Evolutionary conservation across 92 coral and sea anemone species (phyloP), one percentile per base, ranked within the genome.

Genomic region (Paramuricea clavata): DNA sequence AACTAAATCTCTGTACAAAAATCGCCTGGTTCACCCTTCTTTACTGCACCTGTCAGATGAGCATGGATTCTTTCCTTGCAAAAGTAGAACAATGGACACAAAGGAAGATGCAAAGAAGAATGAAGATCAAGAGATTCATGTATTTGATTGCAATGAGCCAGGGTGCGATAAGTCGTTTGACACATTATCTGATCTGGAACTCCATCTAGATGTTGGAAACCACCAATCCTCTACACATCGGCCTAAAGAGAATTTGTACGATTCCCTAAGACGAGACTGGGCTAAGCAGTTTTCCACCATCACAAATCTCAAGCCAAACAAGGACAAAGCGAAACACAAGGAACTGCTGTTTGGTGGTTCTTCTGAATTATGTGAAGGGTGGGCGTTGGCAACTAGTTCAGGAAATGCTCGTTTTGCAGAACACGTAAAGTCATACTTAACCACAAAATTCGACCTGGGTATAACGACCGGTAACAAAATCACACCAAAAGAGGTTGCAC

Each of bases 341-440:
- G 44, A 39, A 39, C 44, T 39, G 44, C 44, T 39, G 44, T 39
- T 39, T 39, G 44, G 44, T 10, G 44, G 44, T 39, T 39, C 44
- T 39, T 39, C 44, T 10, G 44, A 39, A 39, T 39, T 39, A 39
- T 39, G 73, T n/a, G 9, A 61, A 39, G 91, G 91, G 23, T 88
- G 91, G 91, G 91, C 91, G 5, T 74, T 88, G 19, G 87, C 81
- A 12, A 88, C 74, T 22, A 73, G 81, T 2, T 60, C 56, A 71
- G 83, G 83, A 1, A 77, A 76, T 54, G 77, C 50, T 5, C 23
- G 87, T 13, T 88, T 72, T 77, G 60, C 87, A 9, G 83, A 81
- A 12, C 74, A 81, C 16, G 87, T 81, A 13, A 81, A 69, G 49
- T 52, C 44, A 23, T 82, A 88, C 56, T 81, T 88, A 25, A 81